These are phyloP conservation scores for Otocyon megalotis DNA, from an alignment of 2,113 vertebrate species.

Conservation along the genomic window DNA sequence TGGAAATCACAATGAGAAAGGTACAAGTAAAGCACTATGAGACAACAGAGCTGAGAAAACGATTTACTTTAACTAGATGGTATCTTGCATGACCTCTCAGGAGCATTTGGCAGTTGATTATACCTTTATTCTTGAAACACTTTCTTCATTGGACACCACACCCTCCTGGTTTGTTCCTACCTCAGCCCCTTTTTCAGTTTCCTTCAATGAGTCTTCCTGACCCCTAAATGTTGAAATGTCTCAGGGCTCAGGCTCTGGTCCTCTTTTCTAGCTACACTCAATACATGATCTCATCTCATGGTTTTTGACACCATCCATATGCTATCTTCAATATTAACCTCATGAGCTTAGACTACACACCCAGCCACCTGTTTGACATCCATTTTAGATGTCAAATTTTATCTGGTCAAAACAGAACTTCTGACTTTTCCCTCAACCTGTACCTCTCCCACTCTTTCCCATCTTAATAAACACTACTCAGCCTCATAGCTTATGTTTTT, in stretches of 20 bases:
- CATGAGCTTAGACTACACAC: neutral
- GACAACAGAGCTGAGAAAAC: neutral
- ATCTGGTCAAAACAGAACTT: conserved; percentile 13
- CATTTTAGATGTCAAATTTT: neutral
- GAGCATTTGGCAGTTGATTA: conserved; percentile 60
- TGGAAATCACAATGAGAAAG: neutral
- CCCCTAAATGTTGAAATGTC: neutral
- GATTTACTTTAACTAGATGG: neutral
- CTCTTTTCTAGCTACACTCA: neutral
- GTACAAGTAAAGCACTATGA: neutral
- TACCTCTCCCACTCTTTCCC: neutral
- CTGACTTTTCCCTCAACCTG: neutral
- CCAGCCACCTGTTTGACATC: neutral
- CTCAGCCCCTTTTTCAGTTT: conserved; percentile 59
- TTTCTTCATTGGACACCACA: conserved; percentile 69
- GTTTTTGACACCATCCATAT: neutral
- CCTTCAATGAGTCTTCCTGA: conserved; percentile 3
- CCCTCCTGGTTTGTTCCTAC: conserved; percentile 52
- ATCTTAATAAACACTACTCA: conserved; percentile 14
- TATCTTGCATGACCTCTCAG: conserved; percentile 11
- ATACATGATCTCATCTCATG: neutral
- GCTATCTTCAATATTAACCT: neutral
- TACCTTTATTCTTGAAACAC: conserved; percentile 64
- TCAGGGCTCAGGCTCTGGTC: neutral
- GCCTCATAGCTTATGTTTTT: neutral